Conservation (phyloP, 2,888 invertebrate species). For the Lissonota sp. region DNA sequence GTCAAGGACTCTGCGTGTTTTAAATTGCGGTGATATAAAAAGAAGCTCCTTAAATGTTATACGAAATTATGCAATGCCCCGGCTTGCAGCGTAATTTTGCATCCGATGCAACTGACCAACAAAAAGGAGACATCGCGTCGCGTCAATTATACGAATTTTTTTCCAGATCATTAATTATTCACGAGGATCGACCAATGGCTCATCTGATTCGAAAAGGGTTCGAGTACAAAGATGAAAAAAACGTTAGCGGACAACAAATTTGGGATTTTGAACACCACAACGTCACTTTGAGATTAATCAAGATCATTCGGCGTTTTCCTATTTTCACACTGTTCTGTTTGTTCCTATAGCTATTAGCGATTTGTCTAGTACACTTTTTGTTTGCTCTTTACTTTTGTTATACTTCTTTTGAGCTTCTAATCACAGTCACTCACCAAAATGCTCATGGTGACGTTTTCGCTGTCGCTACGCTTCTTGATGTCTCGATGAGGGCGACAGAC, state of each 20-base stretch:
- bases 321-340: background rate
- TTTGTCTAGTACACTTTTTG: background rate
- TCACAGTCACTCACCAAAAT: conserved; percentile 57
- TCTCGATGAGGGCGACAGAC: conserved; percentile 40
- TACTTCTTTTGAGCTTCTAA: background rate
- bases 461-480: conserved; percentile 50
- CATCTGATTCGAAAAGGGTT: no score
- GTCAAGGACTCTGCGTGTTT: conserved; percentile 16
- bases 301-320: background rate
- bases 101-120: conserved; percentile 8
- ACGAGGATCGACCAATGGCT: no score
- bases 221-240: background rate
- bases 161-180: no score
- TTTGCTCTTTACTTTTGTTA: background rate
- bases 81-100: conserved; percentile 2
- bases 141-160: no score
- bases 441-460: conserved; percentile 51
- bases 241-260: no score
- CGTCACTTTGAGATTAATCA: conserved; percentile 6
- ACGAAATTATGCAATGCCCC: conserved; percentile 22
- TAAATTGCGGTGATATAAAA: conserved; percentile 31
- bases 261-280: background rate
- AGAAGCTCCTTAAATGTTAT: conserved; percentile 33
- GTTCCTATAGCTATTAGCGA: background rate
- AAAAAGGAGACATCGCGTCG: background rate